These are phyloP conservation scores for Bucco capensis DNA, from an alignment of 2,113 vertebrate genomes.

Conservation along the genomic window DNA sequence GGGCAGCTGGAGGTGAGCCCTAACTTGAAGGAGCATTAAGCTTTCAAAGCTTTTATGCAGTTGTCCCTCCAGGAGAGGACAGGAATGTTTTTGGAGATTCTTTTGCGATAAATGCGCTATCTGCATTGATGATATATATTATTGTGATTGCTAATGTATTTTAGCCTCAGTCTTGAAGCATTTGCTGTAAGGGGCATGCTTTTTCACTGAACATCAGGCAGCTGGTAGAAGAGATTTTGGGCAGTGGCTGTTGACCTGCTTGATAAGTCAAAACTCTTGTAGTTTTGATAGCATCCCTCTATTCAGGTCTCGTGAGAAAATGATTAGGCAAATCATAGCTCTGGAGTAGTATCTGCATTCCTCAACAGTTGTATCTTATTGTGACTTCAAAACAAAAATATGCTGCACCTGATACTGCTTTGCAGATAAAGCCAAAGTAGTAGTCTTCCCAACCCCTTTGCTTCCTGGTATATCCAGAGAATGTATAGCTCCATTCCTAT, in stretches of 20 bases:
- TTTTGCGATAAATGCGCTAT: neutral
- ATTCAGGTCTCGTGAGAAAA: neutral
- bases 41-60: neutral
- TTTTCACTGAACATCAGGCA: neutral
- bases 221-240: neutral
- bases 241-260: neutral
- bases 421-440: neutral
- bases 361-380: neutral
- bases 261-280: neutral
- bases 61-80: neutral
- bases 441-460: neutral
- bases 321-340: neutral
- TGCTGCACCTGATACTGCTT: neutral
- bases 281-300: neutral
- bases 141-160: neutral
- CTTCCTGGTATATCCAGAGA: rapidly evolving
- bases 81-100: neutral
- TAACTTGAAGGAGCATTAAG: rapidly evolving
- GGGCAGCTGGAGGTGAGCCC: neutral
- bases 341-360: neutral
- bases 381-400: neutral
- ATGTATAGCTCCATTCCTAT: neutral
- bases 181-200: rapidly evolving
- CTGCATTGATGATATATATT: neutral
- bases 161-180: neutral